Conservation (phyloP, 2,888 invertebrate genomes). For the Hedychridium roseum region DNA sequence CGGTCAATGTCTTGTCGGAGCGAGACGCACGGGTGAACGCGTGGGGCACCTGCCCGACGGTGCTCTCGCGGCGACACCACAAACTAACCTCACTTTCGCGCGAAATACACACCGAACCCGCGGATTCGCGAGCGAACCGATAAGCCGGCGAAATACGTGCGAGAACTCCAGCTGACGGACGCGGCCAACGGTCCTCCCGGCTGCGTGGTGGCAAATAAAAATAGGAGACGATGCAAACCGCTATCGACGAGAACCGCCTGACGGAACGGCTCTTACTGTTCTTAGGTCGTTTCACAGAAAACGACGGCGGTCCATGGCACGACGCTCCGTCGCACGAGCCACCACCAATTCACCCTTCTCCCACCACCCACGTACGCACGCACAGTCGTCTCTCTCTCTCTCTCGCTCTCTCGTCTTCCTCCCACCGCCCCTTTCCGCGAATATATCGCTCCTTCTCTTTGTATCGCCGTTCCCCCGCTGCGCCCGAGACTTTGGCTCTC, state of each 20-base stretch:
- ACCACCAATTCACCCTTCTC: constrained; percentile 36
- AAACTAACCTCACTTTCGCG: constrained; percentile 33
- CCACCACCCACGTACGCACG: constrained; percentile 36
- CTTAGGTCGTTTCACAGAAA: constrained; percentile 41
- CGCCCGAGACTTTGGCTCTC: too few species aligned
- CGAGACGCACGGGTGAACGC: constrained; percentile 20
- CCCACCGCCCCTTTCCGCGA: constrained; percentile 12
- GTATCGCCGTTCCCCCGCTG: too few species aligned
- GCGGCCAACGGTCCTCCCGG: constrained; percentile 8
- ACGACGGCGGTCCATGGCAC: constrained; percentile 38
- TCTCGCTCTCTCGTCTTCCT: constrained; percentile 32
- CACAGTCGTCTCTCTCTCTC: constrained; percentile 23
- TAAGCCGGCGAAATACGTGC: too few species aligned
- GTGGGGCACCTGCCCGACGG: constrained; percentile 38
- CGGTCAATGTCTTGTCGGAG: constrained; percentile 39
- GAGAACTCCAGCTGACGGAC: constrained; percentile 10
- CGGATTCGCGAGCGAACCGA: constrained; percentile 3
- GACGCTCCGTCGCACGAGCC: constrained; percentile 35
- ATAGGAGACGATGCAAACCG: too few species aligned
- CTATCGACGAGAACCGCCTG: too few species aligned
- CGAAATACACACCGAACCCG: constrained; percentile 4
- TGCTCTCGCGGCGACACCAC: constrained; percentile 27
- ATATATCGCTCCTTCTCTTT: too few species aligned
- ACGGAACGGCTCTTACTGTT: too few species aligned
- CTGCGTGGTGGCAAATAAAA: too few species aligned